phyloP scores from a whole-genome alignment of 2,797 vertebrate species.

The Hydrophis major region DNA sequence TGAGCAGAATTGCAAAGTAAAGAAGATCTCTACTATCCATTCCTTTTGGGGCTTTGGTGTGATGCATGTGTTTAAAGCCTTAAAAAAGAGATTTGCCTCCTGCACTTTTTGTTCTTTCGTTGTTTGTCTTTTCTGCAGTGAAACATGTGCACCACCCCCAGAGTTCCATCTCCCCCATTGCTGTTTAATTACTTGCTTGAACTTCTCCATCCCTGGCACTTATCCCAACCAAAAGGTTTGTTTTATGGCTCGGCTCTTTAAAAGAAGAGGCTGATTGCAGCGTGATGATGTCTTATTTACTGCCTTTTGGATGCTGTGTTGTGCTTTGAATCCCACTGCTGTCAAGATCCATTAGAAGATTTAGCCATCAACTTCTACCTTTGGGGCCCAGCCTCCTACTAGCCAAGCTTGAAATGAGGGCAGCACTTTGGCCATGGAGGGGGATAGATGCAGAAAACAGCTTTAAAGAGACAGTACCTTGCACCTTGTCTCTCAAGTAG shows the following conservation, averaged over 20 bases:
- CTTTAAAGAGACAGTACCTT: background rate
- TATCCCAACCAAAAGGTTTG: conserved; percentile 47
- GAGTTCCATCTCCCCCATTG: background rate
- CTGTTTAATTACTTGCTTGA: conserved; percentile 1
- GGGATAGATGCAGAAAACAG: background rate
- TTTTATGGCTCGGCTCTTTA: conserved; percentile 67
- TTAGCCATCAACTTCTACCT: conserved; percentile 64
- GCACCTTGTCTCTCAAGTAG: background rate
- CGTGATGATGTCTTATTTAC: conserved; percentile 35
- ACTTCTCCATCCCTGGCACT: background rate
- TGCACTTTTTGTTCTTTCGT: background rate
- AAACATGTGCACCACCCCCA: background rate
- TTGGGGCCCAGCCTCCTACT: conserved; percentile 58
- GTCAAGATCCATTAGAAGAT: conserved; percentile 75
- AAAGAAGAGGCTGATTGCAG: conserved; percentile 53
- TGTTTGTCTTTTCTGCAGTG: background rate
- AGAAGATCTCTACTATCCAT: background rate
- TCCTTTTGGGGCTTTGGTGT: background rate
- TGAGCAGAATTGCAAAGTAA: background rate
- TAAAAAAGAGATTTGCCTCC: background rate
- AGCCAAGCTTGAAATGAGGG: conserved; percentile 63
- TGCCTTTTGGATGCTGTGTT: conserved; percentile 37
- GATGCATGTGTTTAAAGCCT: background rate
- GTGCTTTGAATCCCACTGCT: conserved; percentile 71
- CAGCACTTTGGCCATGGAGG: conserved; percentile 11